Percentiles rank a stretch among this genome's conserved stretches.
Conservation (phyloP, 92 coral and sea anemone species). For the Nematostella vectensis region DNA sequence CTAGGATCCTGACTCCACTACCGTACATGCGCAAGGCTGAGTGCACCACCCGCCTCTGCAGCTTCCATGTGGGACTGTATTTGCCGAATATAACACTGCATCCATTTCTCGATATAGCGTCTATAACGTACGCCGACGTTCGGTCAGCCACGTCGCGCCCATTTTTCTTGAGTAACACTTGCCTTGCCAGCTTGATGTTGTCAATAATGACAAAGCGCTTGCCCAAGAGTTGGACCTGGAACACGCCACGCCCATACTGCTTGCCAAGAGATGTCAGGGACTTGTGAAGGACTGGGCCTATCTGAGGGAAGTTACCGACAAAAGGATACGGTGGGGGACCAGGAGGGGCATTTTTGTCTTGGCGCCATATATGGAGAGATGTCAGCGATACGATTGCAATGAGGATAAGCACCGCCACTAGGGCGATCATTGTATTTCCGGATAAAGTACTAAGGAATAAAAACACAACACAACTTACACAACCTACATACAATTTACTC, state of each 20-base stretch:
- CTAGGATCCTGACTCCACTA: constrained; percentile 24
- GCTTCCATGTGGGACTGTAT: constrained; percentile 60
- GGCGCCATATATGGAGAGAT: neutral
- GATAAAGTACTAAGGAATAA: too few species aligned
- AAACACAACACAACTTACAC: too few species aligned
- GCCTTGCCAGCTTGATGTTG: constrained; percentile 24
- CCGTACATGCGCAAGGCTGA: constrained; percentile 40
- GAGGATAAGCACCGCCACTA: neutral
- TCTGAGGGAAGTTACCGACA: constrained; percentile 39
- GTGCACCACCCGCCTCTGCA: constrained; percentile 51
- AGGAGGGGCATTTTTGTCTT: constrained; percentile 23
- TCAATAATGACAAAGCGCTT: constrained; percentile 26
- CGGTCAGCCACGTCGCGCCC: constrained; percentile 37
- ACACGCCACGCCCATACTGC: constrained; percentile 23
- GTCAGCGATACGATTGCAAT: neutral
- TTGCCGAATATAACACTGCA: constrained; percentile 48
- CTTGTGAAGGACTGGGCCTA: constrained; percentile 35
- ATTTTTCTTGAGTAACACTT: constrained; percentile 11
- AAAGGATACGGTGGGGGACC: constrained; percentile 44
- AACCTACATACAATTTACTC: too few species aligned
- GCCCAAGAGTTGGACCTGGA: constrained; percentile 30
- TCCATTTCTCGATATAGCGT: constrained; percentile 29
- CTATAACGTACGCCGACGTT: constrained; percentile 46
- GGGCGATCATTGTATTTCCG: too few species aligned
- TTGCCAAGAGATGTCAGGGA: constrained; percentile 24